Conservation (phyloP, 2,888 invertebrate species). For the Heliconius ismenius region DNA sequence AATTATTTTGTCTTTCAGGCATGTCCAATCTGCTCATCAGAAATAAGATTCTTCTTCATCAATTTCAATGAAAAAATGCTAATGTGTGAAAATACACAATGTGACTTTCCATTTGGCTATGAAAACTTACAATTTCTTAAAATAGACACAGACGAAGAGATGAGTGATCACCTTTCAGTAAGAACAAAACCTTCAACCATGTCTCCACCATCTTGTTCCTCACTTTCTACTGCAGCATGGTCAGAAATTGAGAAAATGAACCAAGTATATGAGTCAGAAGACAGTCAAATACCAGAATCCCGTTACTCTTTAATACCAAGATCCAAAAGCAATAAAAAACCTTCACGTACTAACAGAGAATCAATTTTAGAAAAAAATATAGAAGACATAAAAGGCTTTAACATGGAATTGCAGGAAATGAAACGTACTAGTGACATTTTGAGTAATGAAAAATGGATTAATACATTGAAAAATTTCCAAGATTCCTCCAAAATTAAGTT, state of each 20-base stretch:
- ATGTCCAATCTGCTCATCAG: constrained; percentile 62
- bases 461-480: constrained; percentile 57
- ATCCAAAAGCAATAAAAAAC: constrained; percentile 37
- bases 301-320: constrained; percentile 28
- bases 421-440: constrained; percentile 47
- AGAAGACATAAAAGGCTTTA: constrained; percentile 53
- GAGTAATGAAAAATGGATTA: constrained; percentile 61
- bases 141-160: constrained; percentile 49
- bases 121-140: constrained; percentile 56
- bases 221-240: constrained; percentile 53
- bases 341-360: constrained; percentile 33
- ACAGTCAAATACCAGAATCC: constrained; percentile 38
- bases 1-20: constrained; percentile 52
- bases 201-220: constrained; percentile 46
- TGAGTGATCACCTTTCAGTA: constrained; percentile 47
- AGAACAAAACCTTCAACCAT: constrained; percentile 34
- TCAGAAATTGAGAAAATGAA: constrained; percentile 55
- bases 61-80: constrained; percentile 61
- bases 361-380: constrained; percentile 51
- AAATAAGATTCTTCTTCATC: constrained; percentile 57
- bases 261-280: constrained; percentile 51
- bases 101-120: constrained; percentile 66
- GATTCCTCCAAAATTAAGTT: constrained; percentile 52
- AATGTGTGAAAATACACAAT: constrained; percentile 65
- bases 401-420: constrained; percentile 36